phyloP scores from a whole-genome alignment of 2,888 invertebrate species.

The Serrognathus titanus region DNA sequence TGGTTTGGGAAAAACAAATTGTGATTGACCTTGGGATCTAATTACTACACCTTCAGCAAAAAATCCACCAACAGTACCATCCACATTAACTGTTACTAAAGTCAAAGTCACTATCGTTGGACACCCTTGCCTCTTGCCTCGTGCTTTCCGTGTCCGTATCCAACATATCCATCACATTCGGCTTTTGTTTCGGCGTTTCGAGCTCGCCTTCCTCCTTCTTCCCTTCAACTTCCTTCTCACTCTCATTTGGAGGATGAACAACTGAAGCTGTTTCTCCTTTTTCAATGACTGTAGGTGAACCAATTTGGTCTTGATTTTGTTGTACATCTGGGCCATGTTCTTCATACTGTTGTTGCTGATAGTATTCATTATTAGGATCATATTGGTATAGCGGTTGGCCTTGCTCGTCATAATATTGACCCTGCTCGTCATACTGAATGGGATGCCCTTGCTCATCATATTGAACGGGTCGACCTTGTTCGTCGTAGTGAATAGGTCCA shows the following conservation, averaged over 20 bases:
- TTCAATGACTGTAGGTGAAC: constrained; percentile 2
- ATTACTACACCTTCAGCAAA: background rate
- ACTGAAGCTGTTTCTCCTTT: background rate
- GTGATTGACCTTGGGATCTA: background rate
- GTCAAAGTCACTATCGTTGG: constrained; percentile 48
- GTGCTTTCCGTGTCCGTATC: constrained; percentile 47
- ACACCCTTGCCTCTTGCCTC: constrained; percentile 40
- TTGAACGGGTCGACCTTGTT: constrained; percentile 20
- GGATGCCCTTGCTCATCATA: constrained; percentile 7
- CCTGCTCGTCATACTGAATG: constrained; percentile 24
- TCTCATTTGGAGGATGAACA: too few relatives aligned
- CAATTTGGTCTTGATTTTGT: background rate
- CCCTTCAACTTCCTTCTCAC: background rate
- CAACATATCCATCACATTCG: constrained; percentile 42
- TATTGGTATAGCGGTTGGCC: constrained; percentile 29
- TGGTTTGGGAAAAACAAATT: too few relatives aligned
- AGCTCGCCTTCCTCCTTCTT: background rate
- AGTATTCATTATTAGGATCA: constrained; percentile 29
- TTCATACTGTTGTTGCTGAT: constrained; percentile 7
- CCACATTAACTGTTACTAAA: constrained; percentile 34
- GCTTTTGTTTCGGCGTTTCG: background rate
- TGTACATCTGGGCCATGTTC: constrained; percentile 5
- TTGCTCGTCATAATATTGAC: constrained; percentile 32
- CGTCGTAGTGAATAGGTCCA: constrained; percentile 27
- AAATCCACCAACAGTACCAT: background rate